Conservation (phyloP, 2,113 vertebrate genomes). For the Galbula dea region DNA sequence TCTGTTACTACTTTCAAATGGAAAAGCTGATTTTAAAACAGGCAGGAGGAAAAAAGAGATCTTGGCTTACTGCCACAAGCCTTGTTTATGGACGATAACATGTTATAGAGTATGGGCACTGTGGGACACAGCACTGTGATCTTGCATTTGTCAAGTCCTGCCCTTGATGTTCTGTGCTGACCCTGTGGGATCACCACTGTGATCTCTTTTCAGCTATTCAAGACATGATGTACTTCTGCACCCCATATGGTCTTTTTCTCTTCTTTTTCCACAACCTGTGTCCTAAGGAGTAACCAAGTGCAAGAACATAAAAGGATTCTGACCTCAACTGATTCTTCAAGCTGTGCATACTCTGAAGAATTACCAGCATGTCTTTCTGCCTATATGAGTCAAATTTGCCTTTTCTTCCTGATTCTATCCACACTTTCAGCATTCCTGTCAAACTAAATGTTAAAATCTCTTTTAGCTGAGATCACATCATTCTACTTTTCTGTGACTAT, state of each 20-base stretch:
- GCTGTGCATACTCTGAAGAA: neutral
- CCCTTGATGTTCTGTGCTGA: neutral
- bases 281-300: neutral
- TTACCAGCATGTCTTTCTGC: neutral
- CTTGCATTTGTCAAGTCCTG: neutral
- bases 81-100: neutral
- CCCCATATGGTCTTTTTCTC: rapidly evolving
- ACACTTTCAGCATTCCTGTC: neutral
- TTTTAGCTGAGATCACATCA: neutral
- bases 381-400: neutral
- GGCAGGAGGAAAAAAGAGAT: neutral
- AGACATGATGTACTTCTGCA: neutral
- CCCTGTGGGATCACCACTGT: neutral
- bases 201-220: neutral
- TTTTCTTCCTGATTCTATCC: neutral
- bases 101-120: neutral
- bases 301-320: neutral
- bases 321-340: neutral
- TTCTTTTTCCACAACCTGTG: neutral
- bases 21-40: neutral
- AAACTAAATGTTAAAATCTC: neutral
- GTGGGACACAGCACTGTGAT: neutral
- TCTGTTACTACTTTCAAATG: neutral
- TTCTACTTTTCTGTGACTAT: neutral
- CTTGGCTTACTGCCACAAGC: neutral